phyloP scores from a whole-genome alignment of 2,888 invertebrate genomes.

The Cephus nigrinus region DNA sequence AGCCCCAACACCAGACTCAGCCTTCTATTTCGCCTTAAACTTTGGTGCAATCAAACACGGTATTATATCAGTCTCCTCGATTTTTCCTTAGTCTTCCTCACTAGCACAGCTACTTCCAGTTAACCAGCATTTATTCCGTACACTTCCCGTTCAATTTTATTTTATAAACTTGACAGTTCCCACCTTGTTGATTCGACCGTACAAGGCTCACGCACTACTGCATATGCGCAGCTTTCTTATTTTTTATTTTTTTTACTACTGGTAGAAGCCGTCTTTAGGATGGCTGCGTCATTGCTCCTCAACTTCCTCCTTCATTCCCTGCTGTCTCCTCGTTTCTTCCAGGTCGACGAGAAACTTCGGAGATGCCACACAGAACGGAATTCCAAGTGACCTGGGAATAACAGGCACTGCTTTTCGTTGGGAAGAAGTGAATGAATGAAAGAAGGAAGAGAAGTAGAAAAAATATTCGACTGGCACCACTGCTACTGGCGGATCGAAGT shows the following conservation, averaged over 20 bases:
- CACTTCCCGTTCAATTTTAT: neutral
- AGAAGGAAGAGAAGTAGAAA: neutral
- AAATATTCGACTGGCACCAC: neutral
- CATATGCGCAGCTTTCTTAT: neutral
- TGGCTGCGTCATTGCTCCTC: neutral
- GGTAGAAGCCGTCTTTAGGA: neutral
- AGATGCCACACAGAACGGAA: neutral
- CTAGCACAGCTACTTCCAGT: neutral
- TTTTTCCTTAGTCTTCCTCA: neutral
- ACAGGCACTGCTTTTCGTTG: neutral
- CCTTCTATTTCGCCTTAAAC: neutral
- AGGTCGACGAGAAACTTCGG: neutral
- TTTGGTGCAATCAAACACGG: neutral
- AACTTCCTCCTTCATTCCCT: neutral
- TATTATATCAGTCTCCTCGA: neutral
- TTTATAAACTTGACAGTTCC: neutral
- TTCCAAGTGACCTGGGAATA: neutral
- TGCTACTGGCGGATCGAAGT: constrained; percentile 42
- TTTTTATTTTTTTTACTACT: neutral
- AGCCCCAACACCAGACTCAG: neutral
- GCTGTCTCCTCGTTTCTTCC: neutral
- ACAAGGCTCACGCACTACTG: neutral
- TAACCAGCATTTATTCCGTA: neutral
- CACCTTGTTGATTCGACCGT: neutral
- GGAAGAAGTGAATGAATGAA: neutral